Base-by-base conservation (phyloP, 2,888 invertebrate genomes). In the Scotopteryx bipunctaria region DNA sequence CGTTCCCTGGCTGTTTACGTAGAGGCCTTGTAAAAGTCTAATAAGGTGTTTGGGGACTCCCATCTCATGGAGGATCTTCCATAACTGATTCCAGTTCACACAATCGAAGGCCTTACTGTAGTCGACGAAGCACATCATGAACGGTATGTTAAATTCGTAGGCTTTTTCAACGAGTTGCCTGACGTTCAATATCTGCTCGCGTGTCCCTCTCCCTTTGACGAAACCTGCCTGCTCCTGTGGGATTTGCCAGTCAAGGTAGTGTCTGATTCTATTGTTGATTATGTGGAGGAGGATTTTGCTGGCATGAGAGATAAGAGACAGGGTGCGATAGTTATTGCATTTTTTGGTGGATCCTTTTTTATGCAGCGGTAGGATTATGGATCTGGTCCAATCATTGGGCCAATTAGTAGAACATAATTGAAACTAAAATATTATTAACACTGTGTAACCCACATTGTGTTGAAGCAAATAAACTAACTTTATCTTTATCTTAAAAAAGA, bases 291-390 rank as follows among this genome's bases (percentile, higher is more conserved):
- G 9, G 8, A 36, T 21, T 9, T 36, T 40, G 15, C 40, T 40
- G 21, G 40, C 40, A 15, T 40, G 27, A 25, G 27, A 25, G 11
- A 40, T 40, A 14, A 40, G 40, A 14, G 40, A 21, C 11, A 40
- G 23, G 15, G 40, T 27, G 27, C 27, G 27, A 9, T 27, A 27
- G 11, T 27, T 27, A 9, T 27, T 3, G 11, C 27, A 27, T 27
- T 27, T 27, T n/a, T n/a, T n/a, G n/a, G n/a, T n/a, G n/a, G n/a
- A n/a, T n/a, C n/a, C n/a, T n/a, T n/a, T n/a, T n/a, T 27, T 27
- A 4, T 27, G 27, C 2, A 27, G 27, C 27, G 27, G 27, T 1
- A 27, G 27, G 11, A 11, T 27, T 3, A 11, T 27, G 27, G 27
- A 27, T 4, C 27, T 27, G 27, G 27, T 27, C 27, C 21, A 21